Evolutionary conservation across 2,888 invertebrate species (phyloP).

Genomic region (Allophyes oxyacanthae): DNA sequence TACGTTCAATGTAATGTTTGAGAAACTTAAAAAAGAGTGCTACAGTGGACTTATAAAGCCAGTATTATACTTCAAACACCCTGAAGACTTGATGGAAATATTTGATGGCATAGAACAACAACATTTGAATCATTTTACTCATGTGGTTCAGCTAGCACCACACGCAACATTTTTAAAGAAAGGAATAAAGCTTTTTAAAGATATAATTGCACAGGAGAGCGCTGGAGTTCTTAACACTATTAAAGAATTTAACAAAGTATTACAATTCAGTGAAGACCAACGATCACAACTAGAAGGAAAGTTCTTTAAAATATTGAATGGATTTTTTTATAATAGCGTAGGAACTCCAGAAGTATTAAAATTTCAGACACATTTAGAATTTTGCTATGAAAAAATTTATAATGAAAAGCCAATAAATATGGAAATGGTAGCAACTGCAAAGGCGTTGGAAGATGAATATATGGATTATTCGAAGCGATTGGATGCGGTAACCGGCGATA

Average conservation of each 20-base stretch:
- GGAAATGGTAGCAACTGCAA: constrained; percentile 88
- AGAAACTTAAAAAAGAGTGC: constrained; percentile 85
- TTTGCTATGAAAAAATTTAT: constrained; percentile 90
- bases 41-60: constrained; percentile 77
- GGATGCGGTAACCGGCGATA: constrained; percentile 87
- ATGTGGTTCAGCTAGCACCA: constrained; percentile 88
- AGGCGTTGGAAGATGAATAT: constrained; percentile 89
- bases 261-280: constrained; percentile 84
- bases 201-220: constrained; percentile 72
- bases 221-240: constrained; percentile 66
- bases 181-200: constrained; percentile 81
- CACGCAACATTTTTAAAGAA: constrained; percentile 84
- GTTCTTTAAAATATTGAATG: constrained; percentile 87
- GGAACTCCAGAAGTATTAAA: constrained; percentile 89
- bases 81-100: constrained; percentile 87
- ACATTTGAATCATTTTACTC: constrained; percentile 90
- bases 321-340: constrained; percentile 88
- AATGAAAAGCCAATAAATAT: constrained; percentile 89
- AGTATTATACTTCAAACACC: constrained; percentile 88
- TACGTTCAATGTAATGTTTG: constrained; percentile 77
- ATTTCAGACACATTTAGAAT: constrained; percentile 90
- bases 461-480: constrained; percentile 84
- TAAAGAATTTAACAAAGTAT: constrained; percentile 64
- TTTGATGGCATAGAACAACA: constrained; percentile 90
- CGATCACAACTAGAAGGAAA: constrained; percentile 85